Evolutionary conservation across 2,113 vertebrate genomes (phyloP).

Genomic region (Atrichornis clamosus): DNA sequence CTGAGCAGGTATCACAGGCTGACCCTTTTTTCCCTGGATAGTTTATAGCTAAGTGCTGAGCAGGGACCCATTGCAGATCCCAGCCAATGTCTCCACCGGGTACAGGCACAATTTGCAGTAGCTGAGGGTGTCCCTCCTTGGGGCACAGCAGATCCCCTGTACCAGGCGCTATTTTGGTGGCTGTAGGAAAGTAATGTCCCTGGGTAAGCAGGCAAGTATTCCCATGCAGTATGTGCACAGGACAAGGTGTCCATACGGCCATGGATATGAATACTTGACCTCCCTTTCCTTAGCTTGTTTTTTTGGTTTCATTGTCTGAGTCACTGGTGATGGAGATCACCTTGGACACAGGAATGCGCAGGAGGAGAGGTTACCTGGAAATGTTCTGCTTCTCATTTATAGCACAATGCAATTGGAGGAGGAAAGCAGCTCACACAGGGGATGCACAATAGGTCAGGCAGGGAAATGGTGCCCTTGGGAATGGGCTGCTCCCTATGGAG

Average conservation of each 20-base stretch:
- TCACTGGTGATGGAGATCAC: not conserved
- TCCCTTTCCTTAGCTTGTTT: not conserved
- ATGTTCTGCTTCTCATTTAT: not conserved
- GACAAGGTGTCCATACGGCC: not conserved
- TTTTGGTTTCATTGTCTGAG: not conserved
- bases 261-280: not conserved
- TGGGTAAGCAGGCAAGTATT: not conserved
- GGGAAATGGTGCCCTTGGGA: not conserved
- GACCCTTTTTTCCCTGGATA: not conserved
- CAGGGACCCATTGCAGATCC: not conserved
- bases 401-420: accelerated
- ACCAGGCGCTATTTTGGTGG: not conserved
- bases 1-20: not conserved
- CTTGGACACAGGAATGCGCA: not conserved
- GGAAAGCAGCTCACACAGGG: not conserved
- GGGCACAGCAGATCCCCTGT: not conserved
- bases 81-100: accelerated
- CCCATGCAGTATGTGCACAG: accelerated
- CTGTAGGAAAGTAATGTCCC: not conserved
- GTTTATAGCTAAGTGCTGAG: not conserved
- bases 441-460: not conserved
- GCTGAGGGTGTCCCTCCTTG: not conserved
- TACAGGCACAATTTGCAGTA: not conserved
- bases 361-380: not conserved
- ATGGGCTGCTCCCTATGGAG: not conserved